Evolutionary conservation across 92 coral and sea anemone genomes (phyloP).

Genomic region (Heteractis magnifica): DNA sequence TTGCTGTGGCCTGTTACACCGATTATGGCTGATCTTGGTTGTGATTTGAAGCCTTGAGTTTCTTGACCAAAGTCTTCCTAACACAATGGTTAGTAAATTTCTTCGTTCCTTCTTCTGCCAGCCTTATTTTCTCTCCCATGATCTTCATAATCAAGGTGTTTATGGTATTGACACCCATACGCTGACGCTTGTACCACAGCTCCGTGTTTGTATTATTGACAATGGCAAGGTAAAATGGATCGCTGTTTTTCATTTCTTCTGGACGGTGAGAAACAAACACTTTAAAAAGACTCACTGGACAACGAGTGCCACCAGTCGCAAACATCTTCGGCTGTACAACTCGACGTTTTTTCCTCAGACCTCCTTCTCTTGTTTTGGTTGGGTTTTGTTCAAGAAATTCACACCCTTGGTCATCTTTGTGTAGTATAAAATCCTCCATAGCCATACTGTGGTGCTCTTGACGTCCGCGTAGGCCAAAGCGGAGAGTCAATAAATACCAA

Average conservation of each 20-base stretch:
- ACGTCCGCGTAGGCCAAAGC: neutral
- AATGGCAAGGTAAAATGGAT: slow-evolving; percentile 5
- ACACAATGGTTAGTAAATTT: slow-evolving; percentile 24
- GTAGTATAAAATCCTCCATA: neutral
- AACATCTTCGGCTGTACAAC: slow-evolving; percentile 28
- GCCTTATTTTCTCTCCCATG: neutral
- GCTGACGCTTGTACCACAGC: slow-evolving; percentile 11
- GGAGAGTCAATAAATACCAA: neutral
- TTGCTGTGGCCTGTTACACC: slow-evolving; percentile 29
- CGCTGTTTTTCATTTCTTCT: slow-evolving; percentile 13
- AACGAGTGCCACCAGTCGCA: slow-evolving; percentile 17
- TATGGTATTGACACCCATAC: slow-evolving; percentile 14
- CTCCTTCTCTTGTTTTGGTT: neutral
- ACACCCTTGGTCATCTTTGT: neutral
- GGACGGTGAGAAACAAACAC: neutral
- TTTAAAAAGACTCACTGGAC: slow-evolving; percentile 13
- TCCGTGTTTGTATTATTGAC: neutral
- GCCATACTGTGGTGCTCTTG: neutral
- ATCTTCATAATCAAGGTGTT: neutral
- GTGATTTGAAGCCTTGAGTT: slow-evolving; percentile 39
- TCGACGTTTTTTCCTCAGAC: slow-evolving; percentile 8
- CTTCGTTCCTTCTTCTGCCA: neutral
- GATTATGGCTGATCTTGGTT: slow-evolving; percentile 18
- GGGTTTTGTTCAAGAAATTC: neutral
- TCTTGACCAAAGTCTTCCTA: slow-evolving; percentile 21